Percentiles rank a stretch among this genome's conserved stretches.
Evolutionary conservation across 2,113 vertebrate species (phyloP).

Genomic region (Hippotragus niger): DNA sequence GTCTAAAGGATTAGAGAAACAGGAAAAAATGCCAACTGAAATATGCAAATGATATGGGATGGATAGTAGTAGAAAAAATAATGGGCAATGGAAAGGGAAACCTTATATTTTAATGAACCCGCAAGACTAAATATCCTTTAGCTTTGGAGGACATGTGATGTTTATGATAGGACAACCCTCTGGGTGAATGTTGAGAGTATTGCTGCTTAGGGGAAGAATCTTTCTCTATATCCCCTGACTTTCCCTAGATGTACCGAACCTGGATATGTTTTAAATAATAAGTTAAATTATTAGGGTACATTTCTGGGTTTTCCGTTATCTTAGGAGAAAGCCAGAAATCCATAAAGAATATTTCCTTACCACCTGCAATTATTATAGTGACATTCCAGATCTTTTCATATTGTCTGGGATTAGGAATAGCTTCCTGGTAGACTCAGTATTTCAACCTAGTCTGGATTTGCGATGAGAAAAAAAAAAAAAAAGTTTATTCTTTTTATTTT

Average conservation of each 20-base stretch:
- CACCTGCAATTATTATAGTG: neutral
- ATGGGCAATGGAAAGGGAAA: neutral
- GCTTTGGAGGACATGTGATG: neutral
- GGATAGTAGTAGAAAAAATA: neutral
- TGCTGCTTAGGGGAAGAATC: neutral
- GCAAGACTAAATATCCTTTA: neutral
- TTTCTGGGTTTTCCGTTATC: conserved; percentile 23
- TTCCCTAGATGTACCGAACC: neutral
- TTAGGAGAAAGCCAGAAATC: neutral
- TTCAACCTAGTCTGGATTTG: neutral
- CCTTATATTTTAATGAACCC: neutral
- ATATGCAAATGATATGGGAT: neutral
- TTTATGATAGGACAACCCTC: neutral
- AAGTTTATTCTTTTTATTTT: neutral
- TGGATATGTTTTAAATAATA: neutral
- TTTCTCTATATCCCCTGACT: neutral
- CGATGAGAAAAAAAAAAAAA: neutral
- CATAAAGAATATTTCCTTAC: neutral
- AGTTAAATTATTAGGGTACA: neutral
- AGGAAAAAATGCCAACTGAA: neutral
- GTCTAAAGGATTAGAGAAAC: neutral
- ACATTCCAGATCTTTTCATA: neutral
- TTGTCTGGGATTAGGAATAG: neutral
- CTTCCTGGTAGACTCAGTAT: neutral
- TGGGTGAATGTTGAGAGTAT: neutral